Evolutionary conservation across 1,140 invertebrate species (phyloP).

Genomic region (Drosophila insularis): DNA sequence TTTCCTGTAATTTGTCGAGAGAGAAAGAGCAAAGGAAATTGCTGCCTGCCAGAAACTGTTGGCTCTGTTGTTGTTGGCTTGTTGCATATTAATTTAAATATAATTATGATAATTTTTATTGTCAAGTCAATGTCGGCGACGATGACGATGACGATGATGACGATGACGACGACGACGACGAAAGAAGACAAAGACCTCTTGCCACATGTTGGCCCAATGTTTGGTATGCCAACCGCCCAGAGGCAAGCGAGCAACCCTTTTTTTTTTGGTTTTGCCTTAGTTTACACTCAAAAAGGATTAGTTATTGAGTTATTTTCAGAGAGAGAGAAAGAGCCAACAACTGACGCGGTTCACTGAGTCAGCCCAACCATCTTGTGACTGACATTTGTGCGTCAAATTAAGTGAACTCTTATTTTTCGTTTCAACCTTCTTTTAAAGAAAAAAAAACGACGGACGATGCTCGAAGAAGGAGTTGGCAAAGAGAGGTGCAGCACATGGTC

Average conservation of each 20-base stretch:
- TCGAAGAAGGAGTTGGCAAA: constrained; percentile 15
- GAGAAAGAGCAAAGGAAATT: constrained; percentile 56
- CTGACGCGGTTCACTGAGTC: constrained; percentile 9
- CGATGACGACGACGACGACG: neutral
- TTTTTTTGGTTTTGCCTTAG: neutral
- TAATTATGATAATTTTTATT: constrained; percentile 81
- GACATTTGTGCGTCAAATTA: constrained; percentile 81
- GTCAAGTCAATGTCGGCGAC: constrained; percentile 52
- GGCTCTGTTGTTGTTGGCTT: constrained; percentile 25
- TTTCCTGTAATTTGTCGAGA: constrained; percentile 76
- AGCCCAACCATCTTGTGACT: constrained; percentile 59
- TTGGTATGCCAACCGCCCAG: constrained; percentile 33
- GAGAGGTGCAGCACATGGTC: constrained; percentile 74
- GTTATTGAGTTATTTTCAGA: constrained; percentile 78
- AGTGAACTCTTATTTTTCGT: constrained; percentile 70
- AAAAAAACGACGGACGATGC: too few relatives aligned
- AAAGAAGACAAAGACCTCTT: constrained; percentile 26
- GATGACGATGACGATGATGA: neutral
- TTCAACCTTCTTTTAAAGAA: neutral
- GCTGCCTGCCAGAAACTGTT: constrained; percentile 32
- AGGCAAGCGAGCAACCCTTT: constrained; percentile 63
- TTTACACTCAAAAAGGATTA: constrained; percentile 70
- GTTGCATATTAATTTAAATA: constrained; percentile 81
- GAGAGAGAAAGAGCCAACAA: constrained; percentile 5
- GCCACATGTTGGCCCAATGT: constrained; percentile 55